Evolutionary conservation across 2,797 vertebrate genomes (phyloP), one percentile per base, ranked within the genome.

Genomic region (Nyctibius grandis): DNA sequence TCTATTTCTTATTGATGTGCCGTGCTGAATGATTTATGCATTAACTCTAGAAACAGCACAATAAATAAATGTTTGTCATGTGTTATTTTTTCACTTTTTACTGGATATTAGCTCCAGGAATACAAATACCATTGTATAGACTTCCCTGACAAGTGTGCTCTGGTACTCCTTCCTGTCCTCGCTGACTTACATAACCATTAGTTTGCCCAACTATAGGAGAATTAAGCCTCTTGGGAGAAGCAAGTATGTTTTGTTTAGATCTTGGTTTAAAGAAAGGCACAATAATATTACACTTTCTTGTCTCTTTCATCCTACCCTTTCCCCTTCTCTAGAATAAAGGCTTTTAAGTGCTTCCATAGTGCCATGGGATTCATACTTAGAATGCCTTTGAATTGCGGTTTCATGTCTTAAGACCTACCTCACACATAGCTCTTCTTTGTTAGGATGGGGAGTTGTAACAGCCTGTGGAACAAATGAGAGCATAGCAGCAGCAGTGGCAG

Each of bases 371-470:
- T 94, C 40, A 26, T 80, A 57, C 9, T 53, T 29, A 56, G 56
- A 79, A 57, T 90, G 75, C 68, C 69, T 95, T 91, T 93, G 67
- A 79, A 73, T 67, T 90, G 50, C 28, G 90, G 23, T 81, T 92
- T 95, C 33, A 63, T 88, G 38, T 91, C 70, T 93, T 80, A 94
- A 81, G 68, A 85, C 4, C 1, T 77, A 81, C 59, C 79, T 96
- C 80, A 88, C 67, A 81, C 15, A 7, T 36, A 61, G 40, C 9
- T 76, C 16, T 67, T 67, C 54, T 69, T 85, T 89, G 64, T 83
- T 72, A 64, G 34, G 26, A 47, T 53, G 21, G 47, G 47, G 61
- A 89, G 44, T 42, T 87, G 9, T 61, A 91, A 54, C 48, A 79
- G 21, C 11, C 47, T 73, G n/a, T 22, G 15, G 38, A 93, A 94